Percentiles rank a stretch among this genome's conserved stretches.
Evolutionary conservation across 1,140 invertebrate genomes (phyloP).

Genomic region (Latrodectus geometricus): DNA sequence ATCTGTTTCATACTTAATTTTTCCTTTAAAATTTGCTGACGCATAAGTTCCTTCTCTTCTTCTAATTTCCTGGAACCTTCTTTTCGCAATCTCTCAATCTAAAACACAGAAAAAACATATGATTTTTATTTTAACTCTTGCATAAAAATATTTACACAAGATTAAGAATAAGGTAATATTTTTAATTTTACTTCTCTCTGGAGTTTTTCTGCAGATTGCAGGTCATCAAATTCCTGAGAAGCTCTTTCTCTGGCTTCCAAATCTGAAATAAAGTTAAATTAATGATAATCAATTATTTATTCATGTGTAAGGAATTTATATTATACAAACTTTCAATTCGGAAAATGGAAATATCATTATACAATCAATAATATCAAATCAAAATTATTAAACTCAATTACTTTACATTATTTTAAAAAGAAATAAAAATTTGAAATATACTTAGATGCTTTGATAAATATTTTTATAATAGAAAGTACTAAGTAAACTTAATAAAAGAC

Average conservation of each 20-base stretch:
- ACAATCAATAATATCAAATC: no score
- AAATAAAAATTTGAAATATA: no score
- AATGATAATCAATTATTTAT: no score
- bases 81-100: conserved; percentile 81
- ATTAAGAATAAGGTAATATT: neutral
- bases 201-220: conserved; percentile 66
- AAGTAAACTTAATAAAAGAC: no score
- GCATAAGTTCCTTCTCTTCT: conserved; percentile 78
- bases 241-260: conserved; percentile 83
- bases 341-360: no score
- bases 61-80: conserved; percentile 80
- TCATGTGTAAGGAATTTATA: no score
- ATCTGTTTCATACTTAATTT: conserved; percentile 21
- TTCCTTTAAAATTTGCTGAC: conserved; percentile 73
- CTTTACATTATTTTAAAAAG: no score
- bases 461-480: no score
- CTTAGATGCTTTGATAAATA: no score
- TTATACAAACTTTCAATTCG: no score
- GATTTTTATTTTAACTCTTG: neutral
- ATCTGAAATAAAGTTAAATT: conserved; percentile 70
- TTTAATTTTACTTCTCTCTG: conserved; percentile 74
- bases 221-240: conserved; percentile 68
- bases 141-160: neutral
- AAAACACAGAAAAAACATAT: neutral
- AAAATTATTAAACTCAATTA: no score